These are phyloP conservation scores for Typhlichthys subterraneus DNA, from an alignment of 2,797 vertebrate genomes.

Conservation along the genomic window DNA sequence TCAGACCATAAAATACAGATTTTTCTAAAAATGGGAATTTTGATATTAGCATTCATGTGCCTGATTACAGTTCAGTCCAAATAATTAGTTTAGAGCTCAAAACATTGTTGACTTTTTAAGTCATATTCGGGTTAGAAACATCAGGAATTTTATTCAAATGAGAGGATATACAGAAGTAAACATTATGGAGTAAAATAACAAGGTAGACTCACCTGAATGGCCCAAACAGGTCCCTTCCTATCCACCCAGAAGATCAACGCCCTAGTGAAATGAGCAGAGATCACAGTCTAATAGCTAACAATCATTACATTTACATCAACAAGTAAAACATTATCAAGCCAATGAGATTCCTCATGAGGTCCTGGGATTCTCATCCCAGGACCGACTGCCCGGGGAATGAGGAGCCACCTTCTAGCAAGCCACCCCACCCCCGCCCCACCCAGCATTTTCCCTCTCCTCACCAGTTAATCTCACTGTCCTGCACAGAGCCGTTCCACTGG, in stretches of 20 bases:
- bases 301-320: neutral
- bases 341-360: too few relatives aligned
- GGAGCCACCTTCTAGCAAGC: neutral
- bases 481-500: slow-evolving; percentile 77
- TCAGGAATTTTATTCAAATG: too few relatives aligned
- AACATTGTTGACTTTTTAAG: too few relatives aligned
- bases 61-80: too few relatives aligned
- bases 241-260: slow-evolving; percentile 95
- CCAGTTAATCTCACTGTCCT: slow-evolving; percentile 88
- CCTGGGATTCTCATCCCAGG: too few relatives aligned
- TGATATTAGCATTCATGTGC: too few relatives aligned
- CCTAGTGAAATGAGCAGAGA: slow-evolving; percentile 71
- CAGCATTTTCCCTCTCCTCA: slow-evolving; percentile 47
- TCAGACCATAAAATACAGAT: too few relatives aligned
- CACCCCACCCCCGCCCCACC: neutral
- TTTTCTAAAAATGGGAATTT: too few relatives aligned
- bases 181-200: neutral
- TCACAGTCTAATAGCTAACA: neutral
- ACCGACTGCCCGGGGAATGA: too few relatives aligned
- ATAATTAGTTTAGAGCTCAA: too few relatives aligned
- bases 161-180: neutral
- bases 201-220: slow-evolving; percentile 85
- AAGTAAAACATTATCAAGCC: too few relatives aligned
- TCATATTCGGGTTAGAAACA: too few relatives aligned
- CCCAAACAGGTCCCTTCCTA: slow-evolving; percentile 88